Conservation (phyloP, 92 coral and sea anemone species). For the Anthopleura xanthogrammica region DNA sequence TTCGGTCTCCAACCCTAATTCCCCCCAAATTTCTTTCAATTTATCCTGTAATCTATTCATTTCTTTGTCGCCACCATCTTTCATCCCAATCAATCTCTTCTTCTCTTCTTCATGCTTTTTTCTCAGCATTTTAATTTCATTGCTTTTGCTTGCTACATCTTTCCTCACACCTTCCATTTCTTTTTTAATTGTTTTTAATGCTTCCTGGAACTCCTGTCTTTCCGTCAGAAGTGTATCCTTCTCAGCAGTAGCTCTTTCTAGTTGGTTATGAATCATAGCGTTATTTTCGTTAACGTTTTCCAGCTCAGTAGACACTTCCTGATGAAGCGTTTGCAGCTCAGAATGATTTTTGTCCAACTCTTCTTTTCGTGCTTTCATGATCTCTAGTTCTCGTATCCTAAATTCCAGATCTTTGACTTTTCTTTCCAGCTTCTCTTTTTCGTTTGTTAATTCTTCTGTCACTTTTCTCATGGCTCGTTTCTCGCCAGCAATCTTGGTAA, state of each 20-base stretch:
- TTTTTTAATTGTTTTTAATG: conserved; percentile 47
- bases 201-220: conserved; percentile 53
- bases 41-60: conserved; percentile 39
- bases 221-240: conserved; percentile 53
- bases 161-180: conserved; percentile 53
- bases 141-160: conserved; percentile 39
- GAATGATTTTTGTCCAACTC: conserved; percentile 51
- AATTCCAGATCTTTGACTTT: conserved; percentile 51
- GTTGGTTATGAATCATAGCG: conserved; percentile 24
- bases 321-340: conserved; percentile 37
- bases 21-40: conserved; percentile 36
- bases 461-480: conserved; percentile 63
- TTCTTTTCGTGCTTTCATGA: conserved; percentile 51
- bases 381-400: conserved; percentile 39
- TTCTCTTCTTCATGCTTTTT: conserved; percentile 62
- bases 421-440: conserved; percentile 50
- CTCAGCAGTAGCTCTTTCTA: conserved; percentile 44
- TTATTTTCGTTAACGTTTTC: conserved; percentile 44
- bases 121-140: conserved; percentile 53
- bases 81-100: conserved; percentile 44
- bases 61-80: conserved; percentile 57
- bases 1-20: conserved; percentile 27
- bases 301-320: conserved; percentile 51
- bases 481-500: conserved; percentile 73
- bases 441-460: conserved; percentile 52